Conservation (phyloP, 2,113 vertebrate species). For the Plestiodon gilberti region DNA sequence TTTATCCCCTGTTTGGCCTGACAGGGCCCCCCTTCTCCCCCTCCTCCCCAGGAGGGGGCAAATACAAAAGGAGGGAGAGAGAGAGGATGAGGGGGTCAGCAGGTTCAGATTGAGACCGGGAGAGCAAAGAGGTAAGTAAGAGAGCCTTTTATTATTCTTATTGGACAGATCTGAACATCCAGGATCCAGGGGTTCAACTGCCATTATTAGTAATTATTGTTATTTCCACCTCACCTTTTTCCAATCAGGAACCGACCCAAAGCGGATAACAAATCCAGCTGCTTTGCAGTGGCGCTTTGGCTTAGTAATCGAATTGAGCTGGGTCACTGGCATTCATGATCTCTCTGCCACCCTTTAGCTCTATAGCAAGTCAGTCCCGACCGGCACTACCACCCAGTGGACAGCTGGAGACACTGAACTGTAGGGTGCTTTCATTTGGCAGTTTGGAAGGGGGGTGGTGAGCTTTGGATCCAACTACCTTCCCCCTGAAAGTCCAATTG, state of each 20-base stretch:
- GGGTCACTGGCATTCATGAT: background rate
- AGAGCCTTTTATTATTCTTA: background rate
- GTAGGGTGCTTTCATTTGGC: background rate
- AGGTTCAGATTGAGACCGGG: constrained; percentile 52
- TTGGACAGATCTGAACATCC: background rate
- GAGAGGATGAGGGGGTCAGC: constrained; percentile 61
- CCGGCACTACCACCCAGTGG: constrained; percentile 21
- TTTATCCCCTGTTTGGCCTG: constrained; percentile 31
- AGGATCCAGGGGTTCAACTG: background rate
- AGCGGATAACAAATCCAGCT: background rate
- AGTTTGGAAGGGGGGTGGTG: background rate
- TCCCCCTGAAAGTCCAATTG: background rate
- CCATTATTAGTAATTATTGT: background rate
- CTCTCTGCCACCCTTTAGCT: background rate
- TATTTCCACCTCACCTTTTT: background rate
- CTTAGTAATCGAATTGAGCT: background rate
- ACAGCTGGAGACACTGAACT: background rate
- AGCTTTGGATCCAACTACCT: background rate
- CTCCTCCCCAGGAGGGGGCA: constrained; percentile 27
- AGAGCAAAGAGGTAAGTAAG: constrained; percentile 59
- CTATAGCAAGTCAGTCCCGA: background rate
- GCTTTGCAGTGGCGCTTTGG: background rate
- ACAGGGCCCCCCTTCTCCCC: constrained; percentile 38
- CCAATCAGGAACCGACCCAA: background rate
- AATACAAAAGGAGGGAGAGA: constrained; percentile 76